These are phyloP conservation scores for Oryzias celebensis DNA, from an alignment of 2,113 vertebrate genomes.

Conservation along the genomic window DNA sequence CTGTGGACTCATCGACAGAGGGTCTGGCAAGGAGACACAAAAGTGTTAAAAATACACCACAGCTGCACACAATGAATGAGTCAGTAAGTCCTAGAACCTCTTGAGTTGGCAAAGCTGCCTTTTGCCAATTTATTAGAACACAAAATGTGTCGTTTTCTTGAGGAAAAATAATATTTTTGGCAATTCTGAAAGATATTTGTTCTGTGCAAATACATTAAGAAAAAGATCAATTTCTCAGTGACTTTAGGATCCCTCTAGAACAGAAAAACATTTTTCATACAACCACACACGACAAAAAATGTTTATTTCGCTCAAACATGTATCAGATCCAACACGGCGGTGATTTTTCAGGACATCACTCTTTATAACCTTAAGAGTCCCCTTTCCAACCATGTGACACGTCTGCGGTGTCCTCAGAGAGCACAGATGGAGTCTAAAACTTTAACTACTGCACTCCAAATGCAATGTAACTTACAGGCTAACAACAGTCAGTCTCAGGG, in stretches of 20 bases:
- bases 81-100: not conserved
- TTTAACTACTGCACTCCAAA: slow-evolving; percentile 16
- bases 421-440: slow-evolving; percentile 27
- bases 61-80: not conserved
- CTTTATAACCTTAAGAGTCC: not conserved
- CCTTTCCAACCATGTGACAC: not conserved
- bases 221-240: not conserved
- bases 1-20: slow-evolving; percentile 98
- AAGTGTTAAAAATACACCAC: not conserved
- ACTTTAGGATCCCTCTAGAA: too few relatives aligned
- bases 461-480: slow-evolving; percentile 33
- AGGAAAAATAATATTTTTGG: too few relatives aligned
- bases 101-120: slow-evolving; percentile 1
- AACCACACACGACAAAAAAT: not conserved
- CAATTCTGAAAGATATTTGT: too few relatives aligned
- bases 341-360: not conserved
- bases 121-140: not conserved
- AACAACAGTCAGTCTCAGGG: slow-evolving; percentile 19
- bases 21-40: slow-evolving; percentile 80
- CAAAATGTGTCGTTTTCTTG: not conserved
- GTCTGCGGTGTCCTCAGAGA: slow-evolving; percentile 13
- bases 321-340: too few relatives aligned
- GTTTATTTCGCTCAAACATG: too few relatives aligned
- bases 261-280: not conserved
- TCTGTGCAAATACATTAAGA: too few relatives aligned